A percentile compares a stretch with the other conserved stretches of the same genome.
These are phyloP conservation scores for Corythaixoides concolor DNA, from an alignment of 2,113 vertebrate genomes.

Conservation along the genomic window DNA sequence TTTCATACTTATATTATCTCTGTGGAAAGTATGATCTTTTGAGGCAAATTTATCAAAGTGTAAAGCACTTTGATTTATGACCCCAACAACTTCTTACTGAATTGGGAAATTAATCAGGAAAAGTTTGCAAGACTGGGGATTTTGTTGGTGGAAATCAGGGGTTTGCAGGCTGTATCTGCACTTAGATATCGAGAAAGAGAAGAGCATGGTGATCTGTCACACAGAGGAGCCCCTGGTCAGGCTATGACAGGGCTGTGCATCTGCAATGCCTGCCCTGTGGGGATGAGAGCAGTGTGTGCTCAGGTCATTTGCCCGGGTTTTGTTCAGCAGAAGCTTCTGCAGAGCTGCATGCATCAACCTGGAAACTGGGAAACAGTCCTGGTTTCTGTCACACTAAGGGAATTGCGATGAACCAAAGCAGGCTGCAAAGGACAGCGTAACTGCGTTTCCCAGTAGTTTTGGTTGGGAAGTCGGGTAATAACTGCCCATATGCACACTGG, in stretches of 20 bases:
- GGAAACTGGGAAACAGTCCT: not conserved
- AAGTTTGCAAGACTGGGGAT: not conserved
- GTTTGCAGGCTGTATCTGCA: not conserved
- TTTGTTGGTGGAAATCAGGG: not conserved
- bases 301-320: not conserved
- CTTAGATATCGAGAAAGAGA: fast-evolving
- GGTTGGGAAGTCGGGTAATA: not conserved
- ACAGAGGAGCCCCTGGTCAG: not conserved
- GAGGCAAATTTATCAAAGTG: not conserved
- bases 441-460: not conserved
- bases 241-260: not conserved
- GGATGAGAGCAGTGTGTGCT: fast-evolving
- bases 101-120: not conserved
- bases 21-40: not conserved
- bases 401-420: not conserved
- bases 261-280: not conserved
- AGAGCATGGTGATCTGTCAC: fast-evolving
- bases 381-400: not conserved
- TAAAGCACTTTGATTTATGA: not conserved
- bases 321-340: not conserved
- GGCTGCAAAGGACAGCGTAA: not conserved
- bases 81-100: not conserved
- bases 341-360: fast-evolving
- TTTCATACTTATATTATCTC: fast-evolving
- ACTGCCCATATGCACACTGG: fast-evolving